Evolutionary conservation across 2,888 invertebrate genomes (phyloP).

Genomic region (Agrotis exclamationis): DNA sequence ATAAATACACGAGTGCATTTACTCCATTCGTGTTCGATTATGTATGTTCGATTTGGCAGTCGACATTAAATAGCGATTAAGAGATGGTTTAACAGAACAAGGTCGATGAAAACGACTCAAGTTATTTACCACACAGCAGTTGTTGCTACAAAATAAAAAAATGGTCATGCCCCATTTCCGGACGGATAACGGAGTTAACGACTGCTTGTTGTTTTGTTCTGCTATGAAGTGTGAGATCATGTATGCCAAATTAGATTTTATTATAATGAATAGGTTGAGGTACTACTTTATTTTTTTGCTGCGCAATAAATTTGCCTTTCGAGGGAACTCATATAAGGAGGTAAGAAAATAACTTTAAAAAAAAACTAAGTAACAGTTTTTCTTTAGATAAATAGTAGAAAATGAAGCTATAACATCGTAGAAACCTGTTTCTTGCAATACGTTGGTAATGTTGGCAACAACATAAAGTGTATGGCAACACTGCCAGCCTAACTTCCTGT

Average conservation of each 20-base stretch:
- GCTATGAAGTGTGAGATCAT: conserved; percentile 75
- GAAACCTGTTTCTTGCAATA: conserved; percentile 14
- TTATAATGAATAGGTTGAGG: conserved; percentile 65
- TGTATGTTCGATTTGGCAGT: conserved; percentile 70
- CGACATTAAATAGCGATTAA: conserved; percentile 63
- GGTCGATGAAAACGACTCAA: conserved; percentile 54
- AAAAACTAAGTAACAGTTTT: neutral
- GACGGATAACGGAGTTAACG: conserved; percentile 74
- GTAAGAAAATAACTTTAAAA: neutral
- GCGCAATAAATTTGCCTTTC: conserved; percentile 34
- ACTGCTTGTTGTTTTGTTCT: conserved; percentile 70
- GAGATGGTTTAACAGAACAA: conserved; percentile 62
- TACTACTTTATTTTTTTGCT: conserved; percentile 56
- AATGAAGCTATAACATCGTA: neutral
- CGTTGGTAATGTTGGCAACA: too few relatives aligned
- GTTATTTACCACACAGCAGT: conserved; percentile 45
- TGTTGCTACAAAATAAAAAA: conserved; percentile 55
- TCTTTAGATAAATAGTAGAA: neutral
- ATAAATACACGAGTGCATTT: conserved; percentile 85
- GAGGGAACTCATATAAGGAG: conserved; percentile 3
- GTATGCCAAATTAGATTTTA: conserved; percentile 73
- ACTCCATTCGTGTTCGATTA: conserved; percentile 82
- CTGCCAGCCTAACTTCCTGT: too few relatives aligned
- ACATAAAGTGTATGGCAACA: too few relatives aligned
- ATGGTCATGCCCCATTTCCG: conserved; percentile 77